phyloP scores from a whole-genome alignment of 2,888 invertebrate genomes.

The Carpatolechia fugitivella region DNA sequence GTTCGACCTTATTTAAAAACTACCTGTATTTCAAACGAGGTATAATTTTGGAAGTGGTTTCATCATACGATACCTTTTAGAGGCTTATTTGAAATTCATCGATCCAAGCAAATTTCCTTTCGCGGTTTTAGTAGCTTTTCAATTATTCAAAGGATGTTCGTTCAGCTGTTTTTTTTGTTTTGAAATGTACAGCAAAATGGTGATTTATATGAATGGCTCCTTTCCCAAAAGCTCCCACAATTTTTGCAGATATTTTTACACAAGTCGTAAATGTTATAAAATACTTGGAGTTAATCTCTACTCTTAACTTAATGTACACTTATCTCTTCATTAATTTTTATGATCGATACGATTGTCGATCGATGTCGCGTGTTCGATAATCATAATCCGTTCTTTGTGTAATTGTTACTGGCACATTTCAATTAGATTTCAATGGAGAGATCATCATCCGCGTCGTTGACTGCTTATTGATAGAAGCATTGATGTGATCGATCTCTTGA shows the following conservation, averaged over 20 bases:
- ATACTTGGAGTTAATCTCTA: no score
- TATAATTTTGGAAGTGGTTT: neutral
- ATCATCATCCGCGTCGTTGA: conserved; percentile 4
- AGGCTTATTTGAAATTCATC: neutral
- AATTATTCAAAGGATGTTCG: neutral
- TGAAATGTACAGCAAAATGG: no score
- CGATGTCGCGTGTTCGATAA: conserved; percentile 11
- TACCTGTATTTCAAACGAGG: neutral
- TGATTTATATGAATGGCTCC: no score
- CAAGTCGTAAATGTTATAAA: no score
- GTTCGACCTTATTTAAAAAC: neutral
- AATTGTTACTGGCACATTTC: neutral
- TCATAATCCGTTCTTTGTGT: conserved; percentile 6
- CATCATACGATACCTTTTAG: neutral
- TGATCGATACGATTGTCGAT: neutral
- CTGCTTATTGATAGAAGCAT: neutral
- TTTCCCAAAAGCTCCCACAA: no score
- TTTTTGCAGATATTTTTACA: no score
- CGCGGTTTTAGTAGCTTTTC: neutral
- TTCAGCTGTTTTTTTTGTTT: neutral
- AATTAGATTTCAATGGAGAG: conserved; percentile 2
- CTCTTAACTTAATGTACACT: no score
- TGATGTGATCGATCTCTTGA: neutral
- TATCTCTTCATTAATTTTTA: no score
- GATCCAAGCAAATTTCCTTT: neutral